Conservation (phyloP, 2,797 vertebrate genomes). For the Parotocinclus haroldoi region DNA sequence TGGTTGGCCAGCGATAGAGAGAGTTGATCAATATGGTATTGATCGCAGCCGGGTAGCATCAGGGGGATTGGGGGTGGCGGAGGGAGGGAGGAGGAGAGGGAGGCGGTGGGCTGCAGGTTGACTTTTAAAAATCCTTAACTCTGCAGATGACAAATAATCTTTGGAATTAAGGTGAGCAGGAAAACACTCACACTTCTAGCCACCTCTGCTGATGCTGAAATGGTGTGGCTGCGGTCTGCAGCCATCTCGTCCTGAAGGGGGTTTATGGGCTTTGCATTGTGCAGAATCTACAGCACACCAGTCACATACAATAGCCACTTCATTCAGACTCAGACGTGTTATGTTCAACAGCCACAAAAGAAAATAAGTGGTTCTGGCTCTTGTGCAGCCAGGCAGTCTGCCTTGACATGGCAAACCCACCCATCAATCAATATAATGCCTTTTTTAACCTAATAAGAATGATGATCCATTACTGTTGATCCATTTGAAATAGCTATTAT, state of each 20-base stretch:
- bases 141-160: constrained; percentile 81
- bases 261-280: constrained; percentile 6
- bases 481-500: constrained; percentile 22
- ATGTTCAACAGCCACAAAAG: constrained; percentile 31
- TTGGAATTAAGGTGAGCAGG: constrained; percentile 67
- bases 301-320: constrained; percentile 14
- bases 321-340: constrained; percentile 13
- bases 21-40: constrained; percentile 81
- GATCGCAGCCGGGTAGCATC: constrained; percentile 75
- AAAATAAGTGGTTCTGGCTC: constrained; percentile 12
- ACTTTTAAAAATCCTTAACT: constrained; percentile 86
- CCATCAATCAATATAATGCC: constrained; percentile 39
- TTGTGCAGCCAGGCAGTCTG: constrained; percentile 9
- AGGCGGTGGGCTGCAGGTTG: constrained; percentile 68
- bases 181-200: constrained; percentile 53
- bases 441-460: constrained; percentile 34
- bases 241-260: not conserved
- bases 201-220: constrained; percentile 10
- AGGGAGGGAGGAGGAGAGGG: constrained; percentile 48
- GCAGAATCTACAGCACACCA: constrained; percentile 2
- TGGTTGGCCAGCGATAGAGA: constrained; percentile 84
- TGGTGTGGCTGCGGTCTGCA: not conserved
- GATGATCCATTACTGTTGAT: constrained; percentile 26
- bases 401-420: constrained; percentile 1
- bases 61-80: constrained; percentile 73